A percentile compares a stretch with the other conserved stretches of the same genome.
phyloP scores from a whole-genome alignment of 2,888 invertebrate genomes.

The Drosophila paucipuncta region DNA sequence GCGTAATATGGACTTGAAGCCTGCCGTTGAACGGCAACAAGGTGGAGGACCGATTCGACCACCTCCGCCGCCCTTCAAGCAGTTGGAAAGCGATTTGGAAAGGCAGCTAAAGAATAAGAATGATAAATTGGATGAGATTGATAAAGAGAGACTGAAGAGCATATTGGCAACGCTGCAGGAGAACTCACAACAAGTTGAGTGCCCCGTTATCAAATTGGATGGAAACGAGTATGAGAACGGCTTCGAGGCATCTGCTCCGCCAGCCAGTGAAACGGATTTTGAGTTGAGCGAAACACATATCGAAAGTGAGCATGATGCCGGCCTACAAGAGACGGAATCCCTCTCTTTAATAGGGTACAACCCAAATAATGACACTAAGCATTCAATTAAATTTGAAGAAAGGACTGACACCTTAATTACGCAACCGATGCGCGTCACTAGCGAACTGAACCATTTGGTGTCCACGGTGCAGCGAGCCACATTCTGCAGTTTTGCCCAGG shows the following conservation, averaged over 20 bases:
- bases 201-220: neutral
- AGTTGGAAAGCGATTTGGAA: neutral
- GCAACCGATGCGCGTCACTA: slow-evolving; percentile 4
- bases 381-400: fast-evolving
- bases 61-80: neutral
- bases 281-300: neutral
- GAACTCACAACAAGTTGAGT: neutral
- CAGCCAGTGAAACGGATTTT: neutral
- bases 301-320: neutral
- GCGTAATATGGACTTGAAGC: neutral
- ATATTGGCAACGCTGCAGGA: slow-evolving; percentile 35
- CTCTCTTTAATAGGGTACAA: neutral
- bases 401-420: neutral
- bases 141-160: slow-evolving; percentile 3
- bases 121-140: slow-evolving; percentile 28
- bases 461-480: slow-evolving; percentile 52
- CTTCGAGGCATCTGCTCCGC: slow-evolving; percentile 15
- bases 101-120: fast-evolving
- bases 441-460: slow-evolving; percentile 13
- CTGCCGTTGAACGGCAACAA: neutral
- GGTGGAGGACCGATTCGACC: slow-evolving; percentile 29
- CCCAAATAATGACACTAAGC: neutral
- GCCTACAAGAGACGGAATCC: neutral
- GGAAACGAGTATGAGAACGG: neutral
- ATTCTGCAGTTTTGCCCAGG: slow-evolving; percentile 26